A percentile compares a stretch with the other conserved stretches of the same genome.
These are phyloP conservation scores for Orthonyx spaldingii DNA, from an alignment of 2,113 vertebrate genomes.

Conservation along the genomic window DNA sequence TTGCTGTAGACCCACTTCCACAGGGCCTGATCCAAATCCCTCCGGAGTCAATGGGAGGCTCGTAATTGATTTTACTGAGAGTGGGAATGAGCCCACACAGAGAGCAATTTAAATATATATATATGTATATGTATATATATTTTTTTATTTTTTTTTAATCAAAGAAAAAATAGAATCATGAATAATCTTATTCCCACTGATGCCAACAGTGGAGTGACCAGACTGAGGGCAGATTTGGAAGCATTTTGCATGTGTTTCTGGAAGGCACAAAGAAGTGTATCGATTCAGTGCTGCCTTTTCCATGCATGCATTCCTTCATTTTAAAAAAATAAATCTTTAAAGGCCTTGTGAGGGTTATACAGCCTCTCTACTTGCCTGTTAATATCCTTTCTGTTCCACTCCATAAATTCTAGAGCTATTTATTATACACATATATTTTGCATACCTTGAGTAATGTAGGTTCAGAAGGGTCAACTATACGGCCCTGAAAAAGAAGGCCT, in stretches of 20 bases:
- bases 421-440: conserved; percentile 70
- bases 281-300: conserved; percentile 46
- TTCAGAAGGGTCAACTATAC: conserved; percentile 61
- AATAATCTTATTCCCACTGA: conserved; percentile 11
- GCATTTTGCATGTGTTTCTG: conserved; percentile 5
- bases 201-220: conserved; percentile 5
- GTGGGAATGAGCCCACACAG: conserved; percentile 60
- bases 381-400: conserved; percentile 70
- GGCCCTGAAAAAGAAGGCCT: conserved; percentile 58
- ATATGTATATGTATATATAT: too few species aligned
- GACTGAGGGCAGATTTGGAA: conserved; percentile 39
- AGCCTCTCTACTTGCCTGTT: conserved; percentile 65
- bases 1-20: conserved; percentile 52
- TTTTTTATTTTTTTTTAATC: not conserved
- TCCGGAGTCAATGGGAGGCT: not conserved
- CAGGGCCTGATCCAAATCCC: conserved; percentile 51
- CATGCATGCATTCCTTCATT: conserved; percentile 59
- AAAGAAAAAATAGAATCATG: not conserved
- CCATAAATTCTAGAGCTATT: conserved; percentile 67
- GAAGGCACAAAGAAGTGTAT: conserved; percentile 37
- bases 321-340: conserved; percentile 66
- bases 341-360: conserved; percentile 65
- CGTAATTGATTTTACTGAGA: conserved; percentile 48
- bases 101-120: not conserved
- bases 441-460: conserved; percentile 66